Conservation (phyloP, 2,113 vertebrate species). For the Turnix velox region DNA sequence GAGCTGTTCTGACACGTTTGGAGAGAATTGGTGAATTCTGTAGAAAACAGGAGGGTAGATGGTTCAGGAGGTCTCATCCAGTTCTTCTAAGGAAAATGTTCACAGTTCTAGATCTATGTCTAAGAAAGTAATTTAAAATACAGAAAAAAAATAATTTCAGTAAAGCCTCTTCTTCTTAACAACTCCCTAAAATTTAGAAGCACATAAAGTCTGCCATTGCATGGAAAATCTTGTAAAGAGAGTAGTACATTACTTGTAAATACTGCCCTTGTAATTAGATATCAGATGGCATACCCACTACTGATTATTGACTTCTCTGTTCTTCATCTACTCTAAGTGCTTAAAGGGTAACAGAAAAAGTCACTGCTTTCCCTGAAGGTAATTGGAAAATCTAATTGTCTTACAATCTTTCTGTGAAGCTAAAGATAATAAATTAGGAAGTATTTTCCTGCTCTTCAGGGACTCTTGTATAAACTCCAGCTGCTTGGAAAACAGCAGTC, state of each 20-base stretch:
- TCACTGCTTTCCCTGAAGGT: conserved; percentile 33
- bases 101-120: background rate
- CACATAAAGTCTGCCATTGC: background rate
- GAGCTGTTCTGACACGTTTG: background rate
- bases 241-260: background rate
- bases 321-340: conserved; percentile 22
- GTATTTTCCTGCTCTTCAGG: background rate
- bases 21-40: background rate
- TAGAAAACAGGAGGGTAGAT: background rate
- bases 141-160: background rate
- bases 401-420: background rate
- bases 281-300: background rate
- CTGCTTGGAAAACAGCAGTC: background rate
- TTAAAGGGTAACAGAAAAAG: conserved; percentile 39
- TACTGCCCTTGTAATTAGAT: conserved; percentile 15
- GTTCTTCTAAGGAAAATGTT: background rate
- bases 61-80: background rate
- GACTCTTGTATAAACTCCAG: background rate
- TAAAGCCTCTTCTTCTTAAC: background rate
- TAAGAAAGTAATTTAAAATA: background rate
- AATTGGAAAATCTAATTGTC: conserved; percentile 52
- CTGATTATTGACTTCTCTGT: conserved; percentile 42
- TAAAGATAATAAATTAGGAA: conserved; percentile 15
- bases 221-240: background rate
- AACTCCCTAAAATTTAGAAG: background rate